Conservation (phyloP, 2,113 vertebrate species). For the Zosterops borbonicus region DNA sequence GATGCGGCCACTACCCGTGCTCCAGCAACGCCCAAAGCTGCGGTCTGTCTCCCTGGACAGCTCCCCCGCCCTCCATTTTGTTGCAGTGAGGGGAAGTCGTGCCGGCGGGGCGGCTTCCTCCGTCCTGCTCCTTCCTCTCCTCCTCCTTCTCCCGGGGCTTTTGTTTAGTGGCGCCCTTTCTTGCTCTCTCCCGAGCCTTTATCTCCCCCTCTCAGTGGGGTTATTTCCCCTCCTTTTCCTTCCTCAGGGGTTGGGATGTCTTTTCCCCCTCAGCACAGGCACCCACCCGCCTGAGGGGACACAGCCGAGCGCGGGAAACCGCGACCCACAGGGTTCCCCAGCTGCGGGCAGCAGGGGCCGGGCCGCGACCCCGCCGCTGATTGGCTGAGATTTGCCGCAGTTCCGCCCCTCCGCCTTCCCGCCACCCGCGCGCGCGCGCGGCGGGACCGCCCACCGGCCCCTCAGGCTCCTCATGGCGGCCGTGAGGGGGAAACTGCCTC, state of each 20-base stretch:
- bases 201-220: background rate
- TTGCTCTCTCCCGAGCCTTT: background rate
- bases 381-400: conserved; percentile 59
- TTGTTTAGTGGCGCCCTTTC: background rate
- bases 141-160: background rate
- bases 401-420: background rate
- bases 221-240: background rate
- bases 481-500: fast-evolving
- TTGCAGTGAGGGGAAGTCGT: background rate
- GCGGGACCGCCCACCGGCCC: background rate
- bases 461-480: background rate
- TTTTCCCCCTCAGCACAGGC: fast-evolving
- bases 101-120: background rate
- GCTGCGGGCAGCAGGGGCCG: background rate
- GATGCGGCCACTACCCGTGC: background rate
- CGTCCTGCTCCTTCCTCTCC: background rate
- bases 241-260: background rate
- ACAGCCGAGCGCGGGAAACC: background rate
- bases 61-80: conserved; percentile 36
- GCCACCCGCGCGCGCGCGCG: background rate
- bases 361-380: background rate
- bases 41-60: background rate
- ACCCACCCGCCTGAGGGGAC: background rate
- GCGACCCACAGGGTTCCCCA: background rate
- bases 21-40: background rate